Percentiles rank a stretch among this genome's conserved stretches.
Conservation (phyloP, 2,113 vertebrate species). For the Monarcha castaneiventris region DNA sequence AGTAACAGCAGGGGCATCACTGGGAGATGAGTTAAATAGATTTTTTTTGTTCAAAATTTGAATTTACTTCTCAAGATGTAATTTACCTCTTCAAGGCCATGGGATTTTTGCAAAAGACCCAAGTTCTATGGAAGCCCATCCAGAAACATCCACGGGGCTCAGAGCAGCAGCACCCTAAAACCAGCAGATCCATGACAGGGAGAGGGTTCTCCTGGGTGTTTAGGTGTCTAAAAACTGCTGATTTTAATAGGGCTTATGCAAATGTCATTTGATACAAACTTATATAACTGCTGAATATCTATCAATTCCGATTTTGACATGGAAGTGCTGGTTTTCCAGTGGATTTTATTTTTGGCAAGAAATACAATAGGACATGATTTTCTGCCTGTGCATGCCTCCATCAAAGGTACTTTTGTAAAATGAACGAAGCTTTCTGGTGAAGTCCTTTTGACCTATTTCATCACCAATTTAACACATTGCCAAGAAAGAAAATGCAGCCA, state of each 20-base stretch:
- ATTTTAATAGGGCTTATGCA: background rate
- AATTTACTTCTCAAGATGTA: background rate
- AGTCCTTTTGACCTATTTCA: slow-evolving; percentile 30
- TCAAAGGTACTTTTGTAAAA: slow-evolving; percentile 27
- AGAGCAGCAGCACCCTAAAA: background rate
- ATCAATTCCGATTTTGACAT: background rate
- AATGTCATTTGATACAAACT: background rate
- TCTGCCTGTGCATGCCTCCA: background rate
- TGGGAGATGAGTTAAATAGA: background rate
- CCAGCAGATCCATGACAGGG: background rate
- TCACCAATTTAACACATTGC: background rate
- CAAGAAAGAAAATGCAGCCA: slow-evolving; percentile 10
- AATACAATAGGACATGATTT: slow-evolving; percentile 39
- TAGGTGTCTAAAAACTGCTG: background rate
- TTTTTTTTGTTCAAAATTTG: background rate
- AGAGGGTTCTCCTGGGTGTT: background rate
- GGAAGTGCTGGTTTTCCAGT: background rate
- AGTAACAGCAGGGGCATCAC: accelerated
- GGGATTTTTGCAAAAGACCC: background rate
- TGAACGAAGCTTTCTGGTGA: background rate
- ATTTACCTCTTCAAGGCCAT: background rate
- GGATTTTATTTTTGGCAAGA: background rate
- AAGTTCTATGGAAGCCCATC: background rate
- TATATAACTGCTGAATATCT: background rate
- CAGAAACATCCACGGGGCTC: background rate